Base-by-base conservation (phyloP, 2,888 invertebrate species). In the Uloborus plumipes region DNA sequence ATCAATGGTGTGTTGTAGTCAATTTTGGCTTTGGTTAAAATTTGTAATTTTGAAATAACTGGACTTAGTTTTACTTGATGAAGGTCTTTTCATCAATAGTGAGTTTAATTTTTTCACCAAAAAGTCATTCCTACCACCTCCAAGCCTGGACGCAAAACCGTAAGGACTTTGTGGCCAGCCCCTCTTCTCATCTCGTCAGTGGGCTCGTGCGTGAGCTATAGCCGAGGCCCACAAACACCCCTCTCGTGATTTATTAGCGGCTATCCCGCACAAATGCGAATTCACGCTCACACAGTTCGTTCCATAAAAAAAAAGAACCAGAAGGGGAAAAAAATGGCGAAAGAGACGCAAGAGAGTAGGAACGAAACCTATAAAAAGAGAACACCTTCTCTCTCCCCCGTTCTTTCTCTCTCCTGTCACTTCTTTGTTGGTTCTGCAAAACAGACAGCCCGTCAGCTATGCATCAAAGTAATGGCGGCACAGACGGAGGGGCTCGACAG, bases 201-300 rank as follows among this genome's bases (percentile, higher is more conserved):
- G 39, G 39, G 39, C 39, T 39, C 39, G 61, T 61, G 67, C 81
- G 65, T 76, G 75, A 71, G 81, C 81, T 74, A 75, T 69, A 65
- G 70, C 70, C 59, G 70, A 39, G 69, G 50, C 74, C 59, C 39
- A 55, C 51, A 47, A 55, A 55, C 31, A 70, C 75, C 75, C 67
- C 39, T 31, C 62, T 64, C 74, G 65, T 82, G 81, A 82, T 82
- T 82, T 82, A 81, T 82, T 82, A 66, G 80, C 71, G 75, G 81
- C 81, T 71, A 82, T 82, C 81, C 75, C 49, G 59, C 75, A 76
- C 81, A 82, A 82, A 82, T 76, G 81, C 75, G 81, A 72, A 76
- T 82, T 75, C 81, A 76, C 71, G 81, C 81, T 76, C 81, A 75
- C 71, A 62, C 75, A 71, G 71, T 64, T 62, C 39, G 39, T 39